These are phyloP conservation scores for Apocheima hispidaria DNA, from an alignment of 2,888 invertebrate genomes.

Conservation along the genomic window DNA sequence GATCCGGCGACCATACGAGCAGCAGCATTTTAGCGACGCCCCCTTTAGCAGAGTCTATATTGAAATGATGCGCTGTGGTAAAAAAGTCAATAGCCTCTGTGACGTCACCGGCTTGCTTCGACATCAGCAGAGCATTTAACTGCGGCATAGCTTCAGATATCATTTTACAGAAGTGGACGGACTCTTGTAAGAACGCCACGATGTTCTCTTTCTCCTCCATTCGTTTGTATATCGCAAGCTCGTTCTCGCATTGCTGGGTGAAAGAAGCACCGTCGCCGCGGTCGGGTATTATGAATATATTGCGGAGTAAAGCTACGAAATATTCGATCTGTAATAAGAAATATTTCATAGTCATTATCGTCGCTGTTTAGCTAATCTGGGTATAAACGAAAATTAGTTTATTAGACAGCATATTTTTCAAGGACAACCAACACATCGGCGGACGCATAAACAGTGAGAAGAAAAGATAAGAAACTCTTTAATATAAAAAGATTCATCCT, in stretches of 20 bases:
- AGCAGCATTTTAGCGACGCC: constrained; percentile 92
- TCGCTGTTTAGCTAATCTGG: too few relatives aligned
- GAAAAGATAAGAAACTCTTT: too few relatives aligned
- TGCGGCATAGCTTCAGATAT: constrained; percentile 80
- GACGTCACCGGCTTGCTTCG: constrained; percentile 91
- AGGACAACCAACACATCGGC: too few relatives aligned
- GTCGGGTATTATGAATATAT: constrained; percentile 76
- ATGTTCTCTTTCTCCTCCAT: constrained; percentile 87
- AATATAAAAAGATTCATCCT: too few relatives aligned
- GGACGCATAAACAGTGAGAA: too few relatives aligned
- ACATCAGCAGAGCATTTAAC: constrained; percentile 91
- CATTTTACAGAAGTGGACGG: constrained; percentile 82
- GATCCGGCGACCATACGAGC: constrained; percentile 93
- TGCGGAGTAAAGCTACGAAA: constrained; percentile 76
- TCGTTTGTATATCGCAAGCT: constrained; percentile 80
- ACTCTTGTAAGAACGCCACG: constrained; percentile 90
- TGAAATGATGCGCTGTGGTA: constrained; percentile 92
- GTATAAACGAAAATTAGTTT: too few relatives aligned
- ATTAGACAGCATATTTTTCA: too few relatives aligned
- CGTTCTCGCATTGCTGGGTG: constrained; percentile 76
- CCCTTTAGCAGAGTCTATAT: constrained; percentile 89
- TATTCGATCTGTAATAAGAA: constrained; percentile 71
- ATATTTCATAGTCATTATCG: too few relatives aligned
- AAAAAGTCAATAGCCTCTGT: constrained; percentile 96
- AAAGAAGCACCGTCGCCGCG: constrained; percentile 61